A percentile compares a stretch with the other conserved stretches of the same genome.
Conservation (phyloP, 2,113 vertebrate genomes). For the Thalassarche chlororhynchos region DNA sequence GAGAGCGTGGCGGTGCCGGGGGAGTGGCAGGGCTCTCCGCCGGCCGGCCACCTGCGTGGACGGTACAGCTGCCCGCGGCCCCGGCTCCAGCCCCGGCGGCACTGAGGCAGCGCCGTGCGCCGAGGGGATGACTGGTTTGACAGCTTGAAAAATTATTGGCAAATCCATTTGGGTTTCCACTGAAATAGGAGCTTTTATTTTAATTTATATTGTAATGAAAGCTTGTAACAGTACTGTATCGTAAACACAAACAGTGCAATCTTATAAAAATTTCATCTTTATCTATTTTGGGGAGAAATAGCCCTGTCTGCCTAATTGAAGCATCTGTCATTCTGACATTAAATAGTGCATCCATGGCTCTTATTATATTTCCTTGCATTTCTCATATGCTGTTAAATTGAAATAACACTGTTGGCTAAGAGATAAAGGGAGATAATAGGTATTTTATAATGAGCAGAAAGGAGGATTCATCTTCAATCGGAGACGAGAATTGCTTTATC, state of each 20-base stretch:
- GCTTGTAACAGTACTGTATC: slow-evolving; percentile 16
- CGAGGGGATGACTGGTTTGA: neutral
- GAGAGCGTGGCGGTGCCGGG: neutral
- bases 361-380: slow-evolving; percentile 63
- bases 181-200: slow-evolving; percentile 48
- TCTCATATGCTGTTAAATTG: slow-evolving; percentile 63
- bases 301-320: slow-evolving; percentile 79
- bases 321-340: slow-evolving; percentile 80
- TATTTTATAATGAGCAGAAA: slow-evolving; percentile 65
- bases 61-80: neutral
- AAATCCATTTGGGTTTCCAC: neutral
- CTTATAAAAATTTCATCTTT: slow-evolving; percentile 83
- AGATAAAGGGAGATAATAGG: slow-evolving; percentile 73
- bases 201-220: slow-evolving; percentile 66
- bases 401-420: slow-evolving; percentile 59
- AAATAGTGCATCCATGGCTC: slow-evolving; percentile 68
- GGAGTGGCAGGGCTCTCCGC: neutral
- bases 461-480: slow-evolving; percentile 12
- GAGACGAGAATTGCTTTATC: slow-evolving; percentile 15
- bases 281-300: slow-evolving; percentile 77
- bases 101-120: neutral
- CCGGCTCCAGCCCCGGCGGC: neutral
- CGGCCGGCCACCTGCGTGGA: neutral
- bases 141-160: neutral
- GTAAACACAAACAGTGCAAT: slow-evolving; percentile 66